Evolutionary conservation across 2,113 vertebrate genomes (phyloP).

Genomic region (Hippoglossus stenolepis): DNA sequence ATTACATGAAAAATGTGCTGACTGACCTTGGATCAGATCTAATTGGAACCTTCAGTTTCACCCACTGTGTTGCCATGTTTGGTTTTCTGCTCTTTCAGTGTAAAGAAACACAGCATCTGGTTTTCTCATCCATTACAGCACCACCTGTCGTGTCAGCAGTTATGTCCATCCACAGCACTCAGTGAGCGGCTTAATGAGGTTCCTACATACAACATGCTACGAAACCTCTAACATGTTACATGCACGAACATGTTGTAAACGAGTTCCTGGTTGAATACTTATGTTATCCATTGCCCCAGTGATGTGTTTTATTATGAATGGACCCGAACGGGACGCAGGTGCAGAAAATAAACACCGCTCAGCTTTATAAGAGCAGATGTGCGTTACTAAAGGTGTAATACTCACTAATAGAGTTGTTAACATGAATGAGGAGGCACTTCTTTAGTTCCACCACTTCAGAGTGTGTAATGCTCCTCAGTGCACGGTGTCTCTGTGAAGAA

Average conservation of each 20-base stretch:
- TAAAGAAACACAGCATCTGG: not conserved
- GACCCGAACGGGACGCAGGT: slow-evolving; percentile 10
- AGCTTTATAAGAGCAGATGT: not conserved
- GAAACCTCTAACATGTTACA: not conserved
- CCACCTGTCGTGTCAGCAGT: slow-evolving; percentile 5
- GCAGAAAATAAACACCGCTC: not conserved
- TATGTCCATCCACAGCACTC: not conserved
- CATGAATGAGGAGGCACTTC: slow-evolving; percentile 20
- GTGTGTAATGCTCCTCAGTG: slow-evolving; percentile 21
- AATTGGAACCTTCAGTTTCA: not conserved
- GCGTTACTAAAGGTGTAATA: slow-evolving; percentile 12
- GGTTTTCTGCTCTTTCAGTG: not conserved
- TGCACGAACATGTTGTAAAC: not conserved
- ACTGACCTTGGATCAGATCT: slow-evolving; percentile 10
- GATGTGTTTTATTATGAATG: slow-evolving; percentile 17
- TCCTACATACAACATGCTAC: not conserved
- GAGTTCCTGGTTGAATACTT: slow-evolving; percentile 31
- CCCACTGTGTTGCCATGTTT: slow-evolving; percentile 8
- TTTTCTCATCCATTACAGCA: not conserved
- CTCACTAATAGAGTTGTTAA: slow-evolving; percentile 13
- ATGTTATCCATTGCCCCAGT: not conserved
- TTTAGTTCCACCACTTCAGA: slow-evolving; percentile 25
- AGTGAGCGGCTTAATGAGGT: slow-evolving; percentile 7
- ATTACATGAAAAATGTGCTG: not conserved
- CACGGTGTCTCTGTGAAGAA: slow-evolving; percentile 19